These are phyloP conservation scores for Tridacna crocea DNA, from an alignment of 2,888 invertebrate species.

Conservation along the genomic window DNA sequence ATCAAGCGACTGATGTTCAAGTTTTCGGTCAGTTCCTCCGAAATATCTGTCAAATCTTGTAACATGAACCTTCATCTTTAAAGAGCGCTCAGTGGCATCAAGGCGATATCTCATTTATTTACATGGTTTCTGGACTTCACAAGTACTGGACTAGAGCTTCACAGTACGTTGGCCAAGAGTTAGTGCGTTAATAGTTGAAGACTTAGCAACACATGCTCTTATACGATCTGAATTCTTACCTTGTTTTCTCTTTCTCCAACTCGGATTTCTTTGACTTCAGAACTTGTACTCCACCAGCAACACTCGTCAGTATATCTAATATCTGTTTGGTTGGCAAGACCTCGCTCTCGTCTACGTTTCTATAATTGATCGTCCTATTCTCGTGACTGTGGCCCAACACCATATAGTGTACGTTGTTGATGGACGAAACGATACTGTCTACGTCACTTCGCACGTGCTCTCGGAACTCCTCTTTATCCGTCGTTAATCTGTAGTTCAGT, in stretches of 20 bases:
- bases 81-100: no score
- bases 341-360: slow-evolving; percentile 38
- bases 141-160: no score
- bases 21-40: no score
- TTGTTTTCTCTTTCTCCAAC: slow-evolving; percentile 28
- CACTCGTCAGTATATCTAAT: slow-evolving; percentile 45
- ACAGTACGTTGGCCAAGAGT: no score
- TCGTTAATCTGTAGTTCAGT: slow-evolving; percentile 14
- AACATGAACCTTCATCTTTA: no score
- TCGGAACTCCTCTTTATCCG: slow-evolving; percentile 52
- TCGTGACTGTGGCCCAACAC: slow-evolving; percentile 47
- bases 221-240: background rate
- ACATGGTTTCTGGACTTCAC: no score
- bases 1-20: no score
- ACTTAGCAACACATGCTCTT: no score
- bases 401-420: slow-evolving; percentile 55
- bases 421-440: slow-evolving; percentile 47
- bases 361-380: slow-evolving; percentile 2
- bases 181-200: no score
- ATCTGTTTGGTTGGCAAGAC: slow-evolving; percentile 53
- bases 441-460: slow-evolving; percentile 43
- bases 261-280: slow-evolving; percentile 43
- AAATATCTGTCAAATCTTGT: no score
- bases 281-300: slow-evolving; percentile 48
- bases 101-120: no score